phyloP scores from a whole-genome alignment of 2,888 invertebrate genomes.

The Catocala fraxini region DNA sequence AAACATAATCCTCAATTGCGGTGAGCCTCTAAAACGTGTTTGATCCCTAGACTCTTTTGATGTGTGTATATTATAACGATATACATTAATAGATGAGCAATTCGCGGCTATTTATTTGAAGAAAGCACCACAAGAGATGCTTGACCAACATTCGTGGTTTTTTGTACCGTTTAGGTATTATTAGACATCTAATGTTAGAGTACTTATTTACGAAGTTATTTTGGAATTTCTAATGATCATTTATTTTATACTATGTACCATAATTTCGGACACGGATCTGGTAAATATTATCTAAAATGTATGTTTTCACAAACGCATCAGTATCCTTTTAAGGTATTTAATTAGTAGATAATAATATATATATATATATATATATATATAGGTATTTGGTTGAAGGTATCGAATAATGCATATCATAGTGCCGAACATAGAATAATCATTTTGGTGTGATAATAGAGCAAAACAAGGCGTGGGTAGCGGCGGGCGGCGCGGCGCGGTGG shows the following conservation, averaged over 20 bases:
- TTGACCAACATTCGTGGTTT: slow-evolving; percentile 57
- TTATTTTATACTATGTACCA: slow-evolving; percentile 28
- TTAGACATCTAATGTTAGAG: slow-evolving; percentile 32
- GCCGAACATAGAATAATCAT: slow-evolving; percentile 71
- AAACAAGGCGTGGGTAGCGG: slow-evolving; percentile 78
- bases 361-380: no score
- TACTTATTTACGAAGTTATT: slow-evolving; percentile 23
- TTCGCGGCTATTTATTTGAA: slow-evolving; percentile 51
- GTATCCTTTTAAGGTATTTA: slow-evolving; percentile 1
- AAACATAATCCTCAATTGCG: no score
- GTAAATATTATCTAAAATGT: background rate
- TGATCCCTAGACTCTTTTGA: no score
- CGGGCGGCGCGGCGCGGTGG: slow-evolving; percentile 42
- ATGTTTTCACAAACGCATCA: background rate
- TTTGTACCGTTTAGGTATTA: slow-evolving; percentile 44
- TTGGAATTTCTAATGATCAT: slow-evolving; percentile 23
- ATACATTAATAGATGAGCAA: slow-evolving; percentile 35
- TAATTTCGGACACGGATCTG: slow-evolving; percentile 14
- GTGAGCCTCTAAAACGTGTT: no score
- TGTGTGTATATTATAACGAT: slow-evolving; percentile 6
- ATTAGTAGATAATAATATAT: no score
- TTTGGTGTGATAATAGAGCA: slow-evolving; percentile 79
- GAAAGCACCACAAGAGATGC: slow-evolving; percentile 56
- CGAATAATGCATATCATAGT: slow-evolving; percentile 59
- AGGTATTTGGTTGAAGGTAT: no score